Conservation (phyloP, 2,797 vertebrate genomes). For the Coregonus suidteri region DNA sequence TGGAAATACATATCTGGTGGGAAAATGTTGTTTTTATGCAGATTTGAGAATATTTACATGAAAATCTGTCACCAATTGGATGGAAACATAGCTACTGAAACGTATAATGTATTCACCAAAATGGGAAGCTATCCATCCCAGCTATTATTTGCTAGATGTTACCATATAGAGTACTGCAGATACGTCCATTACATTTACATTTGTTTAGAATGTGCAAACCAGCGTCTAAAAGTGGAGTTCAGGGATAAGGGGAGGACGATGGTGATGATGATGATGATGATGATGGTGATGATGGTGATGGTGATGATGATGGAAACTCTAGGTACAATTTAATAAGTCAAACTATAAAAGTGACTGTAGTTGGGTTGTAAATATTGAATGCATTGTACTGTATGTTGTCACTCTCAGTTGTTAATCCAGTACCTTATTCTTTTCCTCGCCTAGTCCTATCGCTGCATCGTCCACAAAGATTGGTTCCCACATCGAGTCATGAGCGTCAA, state of each 20-base stretch:
- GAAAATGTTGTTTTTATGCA: too few relatives aligned
- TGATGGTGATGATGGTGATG: not conserved
- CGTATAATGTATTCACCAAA: not conserved
- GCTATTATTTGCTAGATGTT: not conserved
- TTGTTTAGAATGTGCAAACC: not conserved
- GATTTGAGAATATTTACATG: too few relatives aligned
- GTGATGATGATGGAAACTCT: slow-evolving; percentile 23
- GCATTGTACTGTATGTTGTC: slow-evolving; percentile 3
- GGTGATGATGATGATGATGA: not conserved
- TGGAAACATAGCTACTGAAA: too few relatives aligned
- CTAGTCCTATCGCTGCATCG: slow-evolving; percentile 77
- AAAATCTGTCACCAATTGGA: too few relatives aligned
- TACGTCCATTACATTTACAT: not conserved
- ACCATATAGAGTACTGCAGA: not conserved
- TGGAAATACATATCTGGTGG: too few relatives aligned
- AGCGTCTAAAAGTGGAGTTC: not conserved
- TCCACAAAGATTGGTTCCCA: slow-evolving; percentile 85
- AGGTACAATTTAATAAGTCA: slow-evolving; percentile 13
- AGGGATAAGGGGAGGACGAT: not conserved
- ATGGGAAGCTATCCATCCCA: not conserved
- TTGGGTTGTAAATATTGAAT: not conserved
- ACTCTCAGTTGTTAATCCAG: slow-evolving; percentile 18
- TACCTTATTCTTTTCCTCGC: slow-evolving; percentile 82
- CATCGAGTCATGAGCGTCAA: slow-evolving; percentile 78
- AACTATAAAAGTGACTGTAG: slow-evolving; percentile 14